Conservation (phyloP, 2,113 vertebrate species). For the Choloepus hoffmanni region DNA sequence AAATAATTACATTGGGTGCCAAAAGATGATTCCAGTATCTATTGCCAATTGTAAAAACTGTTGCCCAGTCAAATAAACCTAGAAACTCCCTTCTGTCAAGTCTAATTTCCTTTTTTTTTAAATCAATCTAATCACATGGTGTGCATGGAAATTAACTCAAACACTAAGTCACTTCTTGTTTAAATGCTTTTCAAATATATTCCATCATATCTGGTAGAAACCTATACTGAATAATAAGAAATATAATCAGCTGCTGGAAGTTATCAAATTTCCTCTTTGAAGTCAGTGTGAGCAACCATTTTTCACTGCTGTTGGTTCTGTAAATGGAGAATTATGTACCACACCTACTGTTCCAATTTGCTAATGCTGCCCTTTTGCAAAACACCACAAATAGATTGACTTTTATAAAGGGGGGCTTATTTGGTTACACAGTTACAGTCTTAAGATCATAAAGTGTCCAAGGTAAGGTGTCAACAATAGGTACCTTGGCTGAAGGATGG, state of each 20-base stretch:
- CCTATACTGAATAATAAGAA: background rate
- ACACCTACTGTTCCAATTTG: background rate
- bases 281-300: constrained; percentile 3
- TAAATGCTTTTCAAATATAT: constrained; percentile 32
- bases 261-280: background rate
- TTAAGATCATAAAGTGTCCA: no score
- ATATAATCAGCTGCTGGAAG: background rate
- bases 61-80: constrained; percentile 53
- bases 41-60: constrained; percentile 23
- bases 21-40: constrained; percentile 14
- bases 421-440: no score
- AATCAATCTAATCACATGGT: background rate
- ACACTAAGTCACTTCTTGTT: background rate
- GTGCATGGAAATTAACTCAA: constrained; percentile 35
- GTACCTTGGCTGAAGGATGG: no score
- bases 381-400: no score
- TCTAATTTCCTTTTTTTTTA: constrained; percentile 16
- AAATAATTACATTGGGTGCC: constrained; percentile 32
- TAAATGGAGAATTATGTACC: constrained; percentile 2
- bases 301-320: background rate
- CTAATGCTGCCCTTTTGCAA: no score
- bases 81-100: constrained; percentile 48
- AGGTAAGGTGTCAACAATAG: no score
- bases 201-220: background rate
- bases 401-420: no score